Evolutionary conservation across 1,140 invertebrate species (phyloP).

Genomic region (Scaptomyza montana): DNA sequence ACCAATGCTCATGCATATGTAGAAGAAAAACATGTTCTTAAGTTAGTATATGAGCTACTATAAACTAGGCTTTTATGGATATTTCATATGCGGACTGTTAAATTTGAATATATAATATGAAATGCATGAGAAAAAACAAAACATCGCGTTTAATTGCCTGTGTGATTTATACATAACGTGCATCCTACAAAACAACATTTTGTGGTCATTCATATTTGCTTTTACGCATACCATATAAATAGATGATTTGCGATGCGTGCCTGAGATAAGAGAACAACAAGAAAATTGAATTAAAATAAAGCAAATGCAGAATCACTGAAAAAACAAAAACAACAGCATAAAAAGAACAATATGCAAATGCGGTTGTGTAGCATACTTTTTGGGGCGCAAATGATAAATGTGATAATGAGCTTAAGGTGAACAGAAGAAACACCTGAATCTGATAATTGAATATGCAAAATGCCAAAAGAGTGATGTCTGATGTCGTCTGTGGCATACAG

Average conservation of each 20-base stretch:
- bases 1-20: slow-evolving; percentile 1
- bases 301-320: slow-evolving; percentile 36
- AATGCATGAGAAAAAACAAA: slow-evolving; percentile 33
- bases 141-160: slow-evolving; percentile 70
- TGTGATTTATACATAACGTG: slow-evolving; percentile 70
- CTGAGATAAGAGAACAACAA: slow-evolving; percentile 51
- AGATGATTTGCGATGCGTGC: slow-evolving; percentile 56
- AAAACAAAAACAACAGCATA: slow-evolving; percentile 31
- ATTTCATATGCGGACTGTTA: no score
- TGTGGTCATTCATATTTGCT: slow-evolving; percentile 22
- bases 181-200: slow-evolving; percentile 30
- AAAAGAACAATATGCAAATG: slow-evolving; percentile 47
- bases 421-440: slow-evolving; percentile 3
- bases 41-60: neutral
- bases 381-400: slow-evolving; percentile 9
- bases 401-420: slow-evolving; percentile 23
- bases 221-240: slow-evolving; percentile 59
- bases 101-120: no score
- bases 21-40: neutral
- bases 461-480: neutral
- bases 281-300: slow-evolving; percentile 74
- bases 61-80: neutral
- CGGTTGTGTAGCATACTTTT: slow-evolving; percentile 32
- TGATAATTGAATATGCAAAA: slow-evolving; percentile 30
- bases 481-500: neutral